Evolutionary conservation across 1,140 invertebrate species (phyloP).

Genomic region (Camponotus vicinus): DNA sequence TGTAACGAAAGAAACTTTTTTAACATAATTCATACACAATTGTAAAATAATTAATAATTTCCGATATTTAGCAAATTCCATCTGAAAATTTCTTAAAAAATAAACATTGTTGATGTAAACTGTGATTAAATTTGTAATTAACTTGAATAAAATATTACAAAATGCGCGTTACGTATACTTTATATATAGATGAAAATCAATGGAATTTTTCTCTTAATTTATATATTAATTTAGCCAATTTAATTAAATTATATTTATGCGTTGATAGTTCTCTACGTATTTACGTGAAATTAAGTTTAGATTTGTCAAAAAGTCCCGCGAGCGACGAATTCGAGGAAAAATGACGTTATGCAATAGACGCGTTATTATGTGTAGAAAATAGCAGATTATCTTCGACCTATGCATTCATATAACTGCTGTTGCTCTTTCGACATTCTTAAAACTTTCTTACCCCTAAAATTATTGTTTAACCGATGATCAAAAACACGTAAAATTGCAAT

Average conservation of each 20-base stretch:
- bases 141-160: too few relatives aligned
- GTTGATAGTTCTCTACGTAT: neutral
- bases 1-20: too few relatives aligned
- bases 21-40: too few relatives aligned
- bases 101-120: too few relatives aligned
- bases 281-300: neutral
- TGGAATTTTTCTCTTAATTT: neutral
- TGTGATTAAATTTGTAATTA: too few relatives aligned
- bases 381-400: slow-evolving; percentile 28
- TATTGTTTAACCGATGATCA: neutral
- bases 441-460: neutral
- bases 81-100: too few relatives aligned
- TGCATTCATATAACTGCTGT: slow-evolving; percentile 32
- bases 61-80: too few relatives aligned
- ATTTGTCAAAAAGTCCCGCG: neutral
- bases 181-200: neutral
- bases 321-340: slow-evolving; percentile 5
- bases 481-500: neutral
- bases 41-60: too few relatives aligned
- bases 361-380: slow-evolving; percentile 29
- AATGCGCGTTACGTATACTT: neutral
- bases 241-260: slow-evolving; percentile 8
- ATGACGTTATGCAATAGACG: neutral
- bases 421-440: slow-evolving; percentile 26
- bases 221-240: neutral